Evolutionary conservation across 2,888 invertebrate species (phyloP), one percentile per base, ranked within the genome.

Genomic region (Andrena fulva): DNA sequence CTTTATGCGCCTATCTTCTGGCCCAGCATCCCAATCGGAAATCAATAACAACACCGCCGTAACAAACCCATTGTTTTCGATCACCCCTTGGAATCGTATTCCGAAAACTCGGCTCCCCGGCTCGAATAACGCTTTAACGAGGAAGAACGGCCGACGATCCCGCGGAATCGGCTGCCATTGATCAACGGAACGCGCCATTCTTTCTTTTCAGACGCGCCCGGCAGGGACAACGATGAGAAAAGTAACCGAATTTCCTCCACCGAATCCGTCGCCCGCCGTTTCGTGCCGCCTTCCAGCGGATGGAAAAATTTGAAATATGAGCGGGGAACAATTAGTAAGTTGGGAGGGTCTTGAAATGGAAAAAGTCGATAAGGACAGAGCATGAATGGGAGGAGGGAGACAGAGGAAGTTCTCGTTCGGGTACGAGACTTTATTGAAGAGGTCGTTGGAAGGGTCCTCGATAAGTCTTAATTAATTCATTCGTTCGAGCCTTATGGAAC

Each of bases 1-100:
- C 77, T 68, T 80, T 42, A 42, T 42, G 16, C 42, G 16, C 87
- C 63, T 85, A 85, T 85, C 85, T 85, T 82, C 77, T 75, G 73
- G 62, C 27, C 80, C 84, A 80, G 75, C 80, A 85, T 85, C 35
- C 75, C 86, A 84, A 91, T 89, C 87, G 91, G 87, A 90, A 91
- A 91, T 91, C 91, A 87, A 91, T 91, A 91, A 82, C 84, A 86
- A 87, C 87, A 85, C 84, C 77, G 87, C 66, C 79, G 86, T 90
- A 89, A 89, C 89, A 89, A 87, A 86, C 82, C 87, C 75, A 87
- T 90, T 91, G 90, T 90, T 90, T 90, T 89, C 80, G 70, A 67
- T 59, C 78, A 63, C 60, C 70, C 76, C 63, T 59, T 31, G 56
- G 69, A 82, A 89, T 79, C 71, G 75, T 59, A 35, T 72, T 31